Evolutionary conservation across 23 tunicate species (phyloP).

Genomic region (Aplidium turbinatum): DNA sequence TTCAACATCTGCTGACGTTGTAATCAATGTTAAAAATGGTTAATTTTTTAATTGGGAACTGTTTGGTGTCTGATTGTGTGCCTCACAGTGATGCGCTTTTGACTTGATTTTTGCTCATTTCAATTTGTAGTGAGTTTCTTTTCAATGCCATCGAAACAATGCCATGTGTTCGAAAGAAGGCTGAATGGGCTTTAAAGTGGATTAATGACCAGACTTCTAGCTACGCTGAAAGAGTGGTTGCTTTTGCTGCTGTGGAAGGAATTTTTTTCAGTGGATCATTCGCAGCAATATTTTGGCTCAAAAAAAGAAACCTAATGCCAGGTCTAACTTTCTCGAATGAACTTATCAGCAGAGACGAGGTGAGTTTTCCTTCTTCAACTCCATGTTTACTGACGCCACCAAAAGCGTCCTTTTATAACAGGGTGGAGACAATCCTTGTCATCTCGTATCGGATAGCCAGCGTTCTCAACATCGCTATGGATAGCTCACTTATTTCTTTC

Average conservation of each 20-base stretch:
- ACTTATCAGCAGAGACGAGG: slow-evolving; percentile 93
- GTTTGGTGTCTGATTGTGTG: too few species aligned
- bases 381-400: too few species aligned
- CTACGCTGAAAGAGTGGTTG: slow-evolving; percentile 71
- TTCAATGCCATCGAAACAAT: slow-evolving; percentile 94
- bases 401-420: too few species aligned
- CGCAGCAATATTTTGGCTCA: slow-evolving; percentile 96
- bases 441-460: too few species aligned
- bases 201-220: slow-evolving; percentile 57
- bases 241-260: slow-evolving; percentile 92
- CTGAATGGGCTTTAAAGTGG: slow-evolving; percentile 90
- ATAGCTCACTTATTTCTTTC: too few species aligned
- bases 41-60: too few species aligned
- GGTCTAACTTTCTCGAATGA: slow-evolving; percentile 91
- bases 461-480: too few species aligned
- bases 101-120: neutral
- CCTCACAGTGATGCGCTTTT: too few species aligned
- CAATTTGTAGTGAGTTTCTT: slow-evolving; percentile 40
- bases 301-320: slow-evolving; percentile 89
- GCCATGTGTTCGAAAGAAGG: slow-evolving; percentile 92
- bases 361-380: slow-evolving; percentile 1
- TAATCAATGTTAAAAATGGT: too few species aligned
- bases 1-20: too few species aligned
- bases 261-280: slow-evolving; percentile 94
- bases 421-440: too few species aligned